A percentile compares a stretch with the other conserved stretches of the same genome.
phyloP scores from a whole-genome alignment of 2,888 invertebrate species.

The Drosophila formosana region DNA sequence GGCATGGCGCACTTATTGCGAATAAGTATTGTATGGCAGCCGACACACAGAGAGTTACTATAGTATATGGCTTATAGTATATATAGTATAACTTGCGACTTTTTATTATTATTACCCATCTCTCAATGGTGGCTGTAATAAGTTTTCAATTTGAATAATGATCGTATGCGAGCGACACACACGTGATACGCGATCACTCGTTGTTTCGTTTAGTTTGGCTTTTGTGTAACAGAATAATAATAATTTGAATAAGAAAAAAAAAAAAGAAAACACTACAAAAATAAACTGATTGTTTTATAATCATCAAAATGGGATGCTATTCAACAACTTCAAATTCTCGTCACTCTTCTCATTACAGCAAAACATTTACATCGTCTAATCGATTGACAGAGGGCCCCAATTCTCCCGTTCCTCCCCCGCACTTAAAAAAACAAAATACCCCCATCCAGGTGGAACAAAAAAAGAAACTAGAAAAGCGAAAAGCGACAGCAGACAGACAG shows the following conservation, averaged over 20 bases:
- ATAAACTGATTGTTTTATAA: slow-evolving; percentile 22
- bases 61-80: neutral
- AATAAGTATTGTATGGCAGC: neutral
- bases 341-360: slow-evolving; percentile 42
- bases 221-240: slow-evolving; percentile 6
- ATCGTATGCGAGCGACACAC: slow-evolving; percentile 19
- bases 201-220: slow-evolving; percentile 14
- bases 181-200: slow-evolving; percentile 16
- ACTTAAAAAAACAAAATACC: neutral
- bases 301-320: slow-evolving; percentile 36
- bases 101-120: slow-evolving; percentile 38
- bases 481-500: neutral
- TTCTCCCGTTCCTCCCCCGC: neutral
- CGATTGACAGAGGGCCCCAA: slow-evolving; percentile 25
- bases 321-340: slow-evolving; percentile 29
- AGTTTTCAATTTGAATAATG: slow-evolving; percentile 50
- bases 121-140: slow-evolving; percentile 42
- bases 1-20: slow-evolving; percentile 37
- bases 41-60: neutral
- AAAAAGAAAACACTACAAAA: neutral
- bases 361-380: slow-evolving; percentile 30
- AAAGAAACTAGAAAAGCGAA: neutral
- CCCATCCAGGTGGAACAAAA: slow-evolving; percentile 1
- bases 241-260: neutral
- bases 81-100: slow-evolving; percentile 11